Conservation (phyloP, 2,888 invertebrate species). For the Lottia scabra region DNA sequence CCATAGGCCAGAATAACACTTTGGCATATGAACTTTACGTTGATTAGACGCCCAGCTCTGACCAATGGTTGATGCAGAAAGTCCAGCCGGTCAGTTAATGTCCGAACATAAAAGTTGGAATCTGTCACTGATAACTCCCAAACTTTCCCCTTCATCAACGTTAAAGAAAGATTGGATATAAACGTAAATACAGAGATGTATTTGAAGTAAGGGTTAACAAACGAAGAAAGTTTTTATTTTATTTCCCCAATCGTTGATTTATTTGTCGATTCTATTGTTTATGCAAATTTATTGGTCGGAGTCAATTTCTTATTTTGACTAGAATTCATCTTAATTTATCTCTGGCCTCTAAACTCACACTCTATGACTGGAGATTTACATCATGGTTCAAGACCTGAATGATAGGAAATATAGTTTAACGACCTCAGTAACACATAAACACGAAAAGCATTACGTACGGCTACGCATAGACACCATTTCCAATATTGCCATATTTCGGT, state of each 20-base stretch:
- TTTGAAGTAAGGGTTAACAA: neutral
- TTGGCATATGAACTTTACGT: neutral
- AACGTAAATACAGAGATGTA: neutral
- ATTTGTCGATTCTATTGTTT: too few species aligned
- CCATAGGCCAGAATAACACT: neutral
- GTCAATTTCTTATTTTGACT: too few species aligned
- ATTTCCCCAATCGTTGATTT: neutral
- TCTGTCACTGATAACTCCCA: constrained; percentile 1
- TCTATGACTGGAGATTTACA: too few species aligned
- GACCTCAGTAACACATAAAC: too few species aligned
- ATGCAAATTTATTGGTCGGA: too few species aligned
- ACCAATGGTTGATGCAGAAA: neutral
- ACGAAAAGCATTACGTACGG: too few species aligned
- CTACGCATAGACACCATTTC: too few species aligned
- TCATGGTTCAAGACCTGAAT: too few species aligned
- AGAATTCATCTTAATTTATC: too few species aligned
- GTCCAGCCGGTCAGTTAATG: constrained; percentile 3
- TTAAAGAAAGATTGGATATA: neutral
- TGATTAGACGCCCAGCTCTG: neutral
- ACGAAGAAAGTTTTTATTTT: neutral
- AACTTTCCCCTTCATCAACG: neutral
- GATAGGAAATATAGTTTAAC: too few species aligned
- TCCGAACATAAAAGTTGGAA: neutral
- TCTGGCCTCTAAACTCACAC: too few species aligned
- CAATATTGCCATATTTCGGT: too few species aligned